Percentiles rank a stretch among this genome's conserved stretches.
Conservation (phyloP, 2,113 vertebrate species). For the Mixornis gularis region DNA sequence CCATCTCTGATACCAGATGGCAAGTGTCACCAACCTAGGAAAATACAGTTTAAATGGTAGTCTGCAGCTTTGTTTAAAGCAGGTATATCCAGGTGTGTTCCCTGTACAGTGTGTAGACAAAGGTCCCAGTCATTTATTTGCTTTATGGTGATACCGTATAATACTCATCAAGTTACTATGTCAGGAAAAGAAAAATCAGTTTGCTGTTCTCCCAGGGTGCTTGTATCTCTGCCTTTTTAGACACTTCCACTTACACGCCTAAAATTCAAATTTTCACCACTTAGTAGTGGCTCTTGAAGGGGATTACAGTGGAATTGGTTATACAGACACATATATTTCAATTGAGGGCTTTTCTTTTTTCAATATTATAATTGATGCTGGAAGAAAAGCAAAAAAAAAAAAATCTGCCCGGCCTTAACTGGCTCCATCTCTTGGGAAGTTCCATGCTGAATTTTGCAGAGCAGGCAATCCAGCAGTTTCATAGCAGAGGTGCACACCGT, state of each 20-base stretch:
- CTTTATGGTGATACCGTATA: not conserved
- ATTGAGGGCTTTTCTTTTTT: not conserved
- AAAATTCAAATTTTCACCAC: not conserved
- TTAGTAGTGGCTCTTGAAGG: not conserved
- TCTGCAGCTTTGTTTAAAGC: not conserved
- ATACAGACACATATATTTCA: not conserved
- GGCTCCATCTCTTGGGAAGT: not conserved
- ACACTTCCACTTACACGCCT: not conserved
- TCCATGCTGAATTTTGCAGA: not conserved
- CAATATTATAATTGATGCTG: not conserved
- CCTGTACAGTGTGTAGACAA: not conserved
- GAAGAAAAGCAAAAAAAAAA: not conserved
- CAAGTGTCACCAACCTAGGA: not conserved
- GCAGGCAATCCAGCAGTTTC: not conserved
- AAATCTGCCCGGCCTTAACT: not conserved
- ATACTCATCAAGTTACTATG: not conserved
- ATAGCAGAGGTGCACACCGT: rapidly evolving
- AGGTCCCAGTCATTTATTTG: not conserved
- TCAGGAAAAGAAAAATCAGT: not conserved
- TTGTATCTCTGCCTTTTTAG: not conserved
- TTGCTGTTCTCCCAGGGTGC: not conserved
- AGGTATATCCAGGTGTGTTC: not conserved
- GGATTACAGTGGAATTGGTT: not conserved
- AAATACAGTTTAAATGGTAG: not conserved
- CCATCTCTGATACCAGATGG: not conserved